Evolutionary conservation across 2,113 vertebrate species (phyloP).

Genomic region (Hippolais icterina): DNA sequence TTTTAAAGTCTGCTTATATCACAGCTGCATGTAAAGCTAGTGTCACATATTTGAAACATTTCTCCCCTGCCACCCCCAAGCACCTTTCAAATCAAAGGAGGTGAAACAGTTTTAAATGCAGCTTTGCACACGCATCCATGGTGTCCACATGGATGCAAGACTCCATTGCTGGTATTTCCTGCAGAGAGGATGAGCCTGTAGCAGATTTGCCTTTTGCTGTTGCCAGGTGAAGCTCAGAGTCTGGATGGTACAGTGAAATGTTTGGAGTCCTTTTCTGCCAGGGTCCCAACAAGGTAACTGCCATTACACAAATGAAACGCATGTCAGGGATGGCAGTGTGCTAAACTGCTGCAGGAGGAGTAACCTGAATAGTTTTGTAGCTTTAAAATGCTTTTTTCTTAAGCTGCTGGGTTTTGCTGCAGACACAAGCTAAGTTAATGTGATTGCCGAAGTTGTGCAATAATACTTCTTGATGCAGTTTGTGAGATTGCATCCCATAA

Average conservation of each 20-base stretch:
- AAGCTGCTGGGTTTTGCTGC: not conserved
- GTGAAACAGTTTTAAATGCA: not conserved
- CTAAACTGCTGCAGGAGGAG: not conserved
- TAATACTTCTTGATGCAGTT: not conserved
- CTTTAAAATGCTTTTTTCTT: not conserved
- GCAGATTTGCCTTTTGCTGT: not conserved
- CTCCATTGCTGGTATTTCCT: rapidly evolving
- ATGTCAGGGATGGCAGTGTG: not conserved
- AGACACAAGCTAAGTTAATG: not conserved
- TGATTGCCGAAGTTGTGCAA: not conserved
- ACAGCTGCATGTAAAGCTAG: not conserved
- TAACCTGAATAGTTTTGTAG: not conserved
- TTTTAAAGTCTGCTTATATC: not conserved
- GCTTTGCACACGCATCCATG: not conserved
- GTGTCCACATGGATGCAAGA: not conserved
- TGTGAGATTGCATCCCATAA: not conserved
- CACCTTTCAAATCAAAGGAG: not conserved
- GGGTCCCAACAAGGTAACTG: not conserved
- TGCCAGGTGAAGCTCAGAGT: not conserved
- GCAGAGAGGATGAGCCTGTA: not conserved
- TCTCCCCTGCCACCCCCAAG: rapidly evolving
- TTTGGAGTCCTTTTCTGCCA: not conserved
- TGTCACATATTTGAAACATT: not conserved
- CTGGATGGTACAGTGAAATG: not conserved
- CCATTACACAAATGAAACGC: not conserved